Base-by-base conservation (phyloP, 23 tunicate species). In the Halocynthia aurantium region DNA sequence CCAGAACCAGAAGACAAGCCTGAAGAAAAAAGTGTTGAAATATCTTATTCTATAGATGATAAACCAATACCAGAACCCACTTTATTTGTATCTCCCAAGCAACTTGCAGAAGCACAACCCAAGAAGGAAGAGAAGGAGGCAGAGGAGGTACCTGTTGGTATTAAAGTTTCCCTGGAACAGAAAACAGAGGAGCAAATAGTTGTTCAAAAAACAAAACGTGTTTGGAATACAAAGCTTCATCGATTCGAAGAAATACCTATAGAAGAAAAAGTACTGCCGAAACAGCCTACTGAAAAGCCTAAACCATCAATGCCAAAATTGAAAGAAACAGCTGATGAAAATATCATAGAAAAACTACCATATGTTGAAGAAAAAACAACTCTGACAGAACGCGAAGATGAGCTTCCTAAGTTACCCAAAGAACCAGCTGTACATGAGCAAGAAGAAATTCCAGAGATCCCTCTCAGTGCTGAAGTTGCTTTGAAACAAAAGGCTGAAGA, bases 151-250 rank as follows among this genome's bases (percentile, higher is more conserved):
- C 72, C 22, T 67, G 22, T 11, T n/a, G 13, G 12, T n/a, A 61
- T 61, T 53, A 73, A 73, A 52, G 77, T 73, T 73, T 73, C 77
- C 8, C 0, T 73, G 61, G 50, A 5, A 52, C 51, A 50, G 12
- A 61, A 73, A 73, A 50, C 22, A 77, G 6, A 53, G 1, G 63
- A 40, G 17, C 61, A 7, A 54, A 70, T 53, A 10, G 52, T 63
- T 9, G 31, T 31, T 10, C 65, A 73, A 68, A 80, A 70, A 64
- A 83, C 61, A 7, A 79, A 78, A 51, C 83, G 61, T 67, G 75
- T 60, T 6, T 88, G 95, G 95, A 88, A 88, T 77, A 83, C 93
- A 6, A 77, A 55, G 64, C 82, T 86, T 51, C 80, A 86, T 22
- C 71, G 78, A 55, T 87, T 87, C 65, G 93, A 87, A 66, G 87